A percentile compares a stretch with the other conserved stretches of the same genome.
Evolutionary conservation across 2,888 invertebrate species (phyloP).

Genomic region (Tillus elongatus): DNA sequence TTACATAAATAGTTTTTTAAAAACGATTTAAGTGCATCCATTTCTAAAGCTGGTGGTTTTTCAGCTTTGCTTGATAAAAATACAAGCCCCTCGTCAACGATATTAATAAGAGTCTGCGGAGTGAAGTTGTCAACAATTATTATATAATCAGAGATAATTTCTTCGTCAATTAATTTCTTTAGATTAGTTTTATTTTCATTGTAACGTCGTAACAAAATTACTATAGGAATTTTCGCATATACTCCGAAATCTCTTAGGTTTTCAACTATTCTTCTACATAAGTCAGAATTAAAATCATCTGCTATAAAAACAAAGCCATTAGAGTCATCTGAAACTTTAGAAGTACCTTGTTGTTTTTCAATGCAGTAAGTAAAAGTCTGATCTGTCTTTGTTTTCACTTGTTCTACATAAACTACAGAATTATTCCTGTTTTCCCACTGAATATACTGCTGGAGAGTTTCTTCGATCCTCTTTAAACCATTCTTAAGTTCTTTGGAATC

Average conservation of each 20-base stretch:
- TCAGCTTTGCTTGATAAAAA: slow-evolving; percentile 48
- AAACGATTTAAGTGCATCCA: slow-evolving; percentile 49
- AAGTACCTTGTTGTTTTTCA: slow-evolving; percentile 28
- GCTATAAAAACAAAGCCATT: slow-evolving; percentile 36
- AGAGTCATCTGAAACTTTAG: slow-evolving; percentile 23
- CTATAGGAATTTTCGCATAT: slow-evolving; percentile 34
- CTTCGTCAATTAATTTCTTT: slow-evolving; percentile 21
- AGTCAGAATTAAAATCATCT: slow-evolving; percentile 26
- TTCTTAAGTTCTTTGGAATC: slow-evolving; percentile 40
- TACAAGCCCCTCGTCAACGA: slow-evolving; percentile 30
- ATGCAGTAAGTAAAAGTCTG: slow-evolving; percentile 34
- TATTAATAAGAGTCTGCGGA: slow-evolving; percentile 17
- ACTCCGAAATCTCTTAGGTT: slow-evolving; percentile 26
- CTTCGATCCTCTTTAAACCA: slow-evolving; percentile 27
- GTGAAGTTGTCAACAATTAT: slow-evolving; percentile 25
- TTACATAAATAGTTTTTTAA: slow-evolving; percentile 50
- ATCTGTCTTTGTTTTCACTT: slow-evolving; percentile 16
- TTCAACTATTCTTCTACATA: slow-evolving; percentile 28
- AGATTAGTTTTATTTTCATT: slow-evolving; percentile 17
- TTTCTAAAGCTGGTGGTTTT: slow-evolving; percentile 47
- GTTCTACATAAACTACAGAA: slow-evolving; percentile 30
- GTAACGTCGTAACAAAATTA: slow-evolving; percentile 25
- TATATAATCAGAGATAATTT: slow-evolving; percentile 28
- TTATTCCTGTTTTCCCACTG: slow-evolving; percentile 33
- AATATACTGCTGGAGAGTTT: slow-evolving; percentile 25